A percentile compares a stretch with the other conserved stretches of the same genome.
These are phyloP conservation scores for Mus pahari DNA, from an alignment of 2,113 vertebrate genomes.

Conservation along the genomic window DNA sequence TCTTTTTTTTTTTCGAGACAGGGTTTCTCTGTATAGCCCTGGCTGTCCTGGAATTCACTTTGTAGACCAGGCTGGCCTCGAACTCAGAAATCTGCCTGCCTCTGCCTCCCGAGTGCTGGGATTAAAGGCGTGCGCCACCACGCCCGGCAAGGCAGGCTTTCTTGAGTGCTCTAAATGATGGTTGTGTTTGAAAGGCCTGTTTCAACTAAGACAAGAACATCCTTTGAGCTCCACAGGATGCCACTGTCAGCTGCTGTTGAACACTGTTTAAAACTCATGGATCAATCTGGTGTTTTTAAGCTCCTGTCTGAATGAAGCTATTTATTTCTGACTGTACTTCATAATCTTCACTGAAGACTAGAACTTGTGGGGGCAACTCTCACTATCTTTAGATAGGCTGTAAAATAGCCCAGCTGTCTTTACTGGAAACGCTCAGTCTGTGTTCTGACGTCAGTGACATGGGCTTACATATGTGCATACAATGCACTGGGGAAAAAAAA, in stretches of 20 bases:
- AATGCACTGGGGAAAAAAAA: not conserved
- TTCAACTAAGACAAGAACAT: conserved; percentile 82
- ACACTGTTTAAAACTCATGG: conserved; percentile 75
- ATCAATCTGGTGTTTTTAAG: conserved; percentile 80
- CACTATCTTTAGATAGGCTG: not conserved
- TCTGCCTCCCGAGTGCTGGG: no score
- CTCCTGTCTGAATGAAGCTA: conserved; percentile 80
- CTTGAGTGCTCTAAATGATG: conserved; percentile 63
- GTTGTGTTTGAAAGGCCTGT: conserved; percentile 74
- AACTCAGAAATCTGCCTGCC: no score
- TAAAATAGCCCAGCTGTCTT: not conserved
- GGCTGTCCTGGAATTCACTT: no score
- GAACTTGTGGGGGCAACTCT: conserved; percentile 45
- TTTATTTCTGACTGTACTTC: conserved; percentile 79
- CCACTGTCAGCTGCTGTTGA: conserved; percentile 70
- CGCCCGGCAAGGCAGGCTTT: conserved; percentile 63
- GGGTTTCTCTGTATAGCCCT: no score
- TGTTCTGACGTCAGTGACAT: conserved; percentile 60
- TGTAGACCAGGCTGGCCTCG: no score
- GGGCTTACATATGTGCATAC: not conserved
- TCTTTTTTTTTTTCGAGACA: no score
- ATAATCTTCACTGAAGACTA: conserved; percentile 44
- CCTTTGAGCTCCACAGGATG: conserved; percentile 82
- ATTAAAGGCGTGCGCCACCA: no score
- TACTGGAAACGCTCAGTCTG: not conserved